Conservation (phyloP, 2,888 invertebrate genomes). For the Gibbula magus region DNA sequence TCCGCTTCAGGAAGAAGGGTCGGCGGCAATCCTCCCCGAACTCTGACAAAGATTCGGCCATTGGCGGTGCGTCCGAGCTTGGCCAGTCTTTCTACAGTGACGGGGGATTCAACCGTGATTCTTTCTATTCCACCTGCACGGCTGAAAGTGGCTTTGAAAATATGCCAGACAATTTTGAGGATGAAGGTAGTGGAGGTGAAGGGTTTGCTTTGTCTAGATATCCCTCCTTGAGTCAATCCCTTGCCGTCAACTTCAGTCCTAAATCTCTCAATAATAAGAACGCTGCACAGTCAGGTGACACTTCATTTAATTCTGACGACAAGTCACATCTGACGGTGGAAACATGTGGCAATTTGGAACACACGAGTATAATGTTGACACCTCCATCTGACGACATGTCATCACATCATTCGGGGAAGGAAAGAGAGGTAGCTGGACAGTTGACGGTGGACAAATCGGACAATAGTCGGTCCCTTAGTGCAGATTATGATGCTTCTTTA, state of each 20-base stretch:
- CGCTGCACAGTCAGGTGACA: constrained; percentile 27
- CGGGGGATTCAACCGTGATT: constrained; percentile 38
- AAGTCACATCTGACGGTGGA: not conserved
- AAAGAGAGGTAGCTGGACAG: not conserved
- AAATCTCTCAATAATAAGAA: constrained; percentile 61
- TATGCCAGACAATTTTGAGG: constrained; percentile 37
- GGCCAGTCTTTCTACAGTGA: constrained; percentile 40
- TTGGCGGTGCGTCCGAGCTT: constrained; percentile 32
- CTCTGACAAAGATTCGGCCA: constrained; percentile 44
- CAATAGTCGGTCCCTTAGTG: constrained; percentile 10
- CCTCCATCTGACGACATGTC: constrained; percentile 27
- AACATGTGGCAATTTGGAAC: constrained; percentile 4
- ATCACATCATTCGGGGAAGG: constrained; percentile 22
- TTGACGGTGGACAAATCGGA: constrained; percentile 3
- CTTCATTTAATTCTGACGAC: not conserved
- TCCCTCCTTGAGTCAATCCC: constrained; percentile 46
- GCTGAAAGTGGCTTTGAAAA: constrained; percentile 49
- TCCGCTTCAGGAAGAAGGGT: constrained; percentile 31
- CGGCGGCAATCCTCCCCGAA: constrained; percentile 31
- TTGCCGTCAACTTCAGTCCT: constrained; percentile 66
- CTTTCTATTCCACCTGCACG: constrained; percentile 46
- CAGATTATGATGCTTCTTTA: constrained; percentile 16
- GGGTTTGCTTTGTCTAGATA: constrained; percentile 24
- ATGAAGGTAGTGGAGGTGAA: constrained; percentile 21
- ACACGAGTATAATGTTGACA: constrained; percentile 17